A percentile compares a stretch with the other conserved stretches of the same genome.
Conservation (phyloP, 2,113 vertebrate species). For the Motacilla tschutschensis region DNA sequence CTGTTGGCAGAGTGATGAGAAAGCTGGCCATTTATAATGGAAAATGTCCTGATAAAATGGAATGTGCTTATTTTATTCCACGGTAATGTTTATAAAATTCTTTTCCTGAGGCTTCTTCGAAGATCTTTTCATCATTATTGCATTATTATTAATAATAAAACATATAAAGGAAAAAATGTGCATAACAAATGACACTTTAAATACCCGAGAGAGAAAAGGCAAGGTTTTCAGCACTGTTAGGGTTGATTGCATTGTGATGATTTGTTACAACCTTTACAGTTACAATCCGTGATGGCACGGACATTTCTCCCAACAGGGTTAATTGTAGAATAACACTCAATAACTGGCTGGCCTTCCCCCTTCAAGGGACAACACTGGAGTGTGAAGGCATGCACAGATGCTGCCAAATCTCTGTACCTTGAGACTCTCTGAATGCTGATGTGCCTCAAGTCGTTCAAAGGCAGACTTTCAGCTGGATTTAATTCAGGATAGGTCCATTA, state of each 20-base stretch:
- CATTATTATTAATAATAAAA: slow-evolving; percentile 58
- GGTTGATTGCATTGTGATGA: slow-evolving; percentile 35
- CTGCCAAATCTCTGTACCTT: slow-evolving; percentile 38
- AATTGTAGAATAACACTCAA: slow-evolving; percentile 12
- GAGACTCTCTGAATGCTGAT: neutral
- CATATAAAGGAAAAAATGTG: slow-evolving; percentile 21
- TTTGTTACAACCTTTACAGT: slow-evolving; percentile 38
- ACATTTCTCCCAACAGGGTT: slow-evolving; percentile 37
- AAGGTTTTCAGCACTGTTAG: slow-evolving; percentile 28
- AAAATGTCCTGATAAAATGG: slow-evolving; percentile 71
- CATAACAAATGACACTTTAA: slow-evolving; percentile 43
- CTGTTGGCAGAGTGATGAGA: slow-evolving; percentile 51
- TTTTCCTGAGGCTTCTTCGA: slow-evolving; percentile 59
- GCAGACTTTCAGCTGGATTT: slow-evolving; percentile 2
- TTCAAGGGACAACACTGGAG: slow-evolving; percentile 14
- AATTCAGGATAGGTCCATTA: neutral
- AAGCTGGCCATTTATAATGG: slow-evolving; percentile 68
- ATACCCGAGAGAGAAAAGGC: slow-evolving; percentile 9
- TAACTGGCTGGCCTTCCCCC: slow-evolving; percentile 17
- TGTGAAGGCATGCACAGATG: slow-evolving; percentile 1
- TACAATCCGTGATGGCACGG: neutral
- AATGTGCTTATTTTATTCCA: slow-evolving; percentile 71
- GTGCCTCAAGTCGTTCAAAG: neutral
- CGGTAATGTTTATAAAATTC: slow-evolving; percentile 63
- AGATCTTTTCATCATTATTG: slow-evolving; percentile 47